Evolutionary conservation across 2,113 vertebrate species (phyloP).

Genomic region (Charadrius vociferus): DNA sequence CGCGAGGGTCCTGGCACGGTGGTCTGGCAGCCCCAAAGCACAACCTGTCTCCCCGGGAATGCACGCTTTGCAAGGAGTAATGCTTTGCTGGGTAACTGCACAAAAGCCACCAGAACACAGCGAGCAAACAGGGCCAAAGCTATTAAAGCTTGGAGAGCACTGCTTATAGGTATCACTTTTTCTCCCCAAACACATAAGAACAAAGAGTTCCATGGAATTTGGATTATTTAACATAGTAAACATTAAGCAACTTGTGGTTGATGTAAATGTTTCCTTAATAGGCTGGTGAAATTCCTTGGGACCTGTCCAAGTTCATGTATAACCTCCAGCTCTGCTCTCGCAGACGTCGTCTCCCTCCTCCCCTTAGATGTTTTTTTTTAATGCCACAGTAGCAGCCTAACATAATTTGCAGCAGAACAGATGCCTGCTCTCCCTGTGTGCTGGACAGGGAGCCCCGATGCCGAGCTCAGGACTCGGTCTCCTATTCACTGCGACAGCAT

Average conservation of each 20-base stretch:
- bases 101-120: background rate
- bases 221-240: constrained; percentile 11
- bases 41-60: background rate
- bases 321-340: background rate
- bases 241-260: constrained; percentile 12
- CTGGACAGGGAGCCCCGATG: background rate
- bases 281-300: constrained; percentile 34
- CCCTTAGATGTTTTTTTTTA: background rate
- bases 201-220: background rate
- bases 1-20: background rate
- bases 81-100: background rate
- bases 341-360: background rate
- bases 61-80: background rate
- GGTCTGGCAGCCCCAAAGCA: background rate
- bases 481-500: background rate
- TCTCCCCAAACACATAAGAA: background rate
- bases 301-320: background rate
- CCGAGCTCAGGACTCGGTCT: background rate
- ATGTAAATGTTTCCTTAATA: constrained; percentile 18
- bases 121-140: background rate
- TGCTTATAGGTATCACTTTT: background rate
- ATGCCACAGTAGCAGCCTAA: background rate
- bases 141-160: background rate
- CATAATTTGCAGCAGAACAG: background rate
- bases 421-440: background rate